Evolutionary conservation across 2,113 vertebrate genomes (phyloP).

Genomic region (Ptyas mucosa): DNA sequence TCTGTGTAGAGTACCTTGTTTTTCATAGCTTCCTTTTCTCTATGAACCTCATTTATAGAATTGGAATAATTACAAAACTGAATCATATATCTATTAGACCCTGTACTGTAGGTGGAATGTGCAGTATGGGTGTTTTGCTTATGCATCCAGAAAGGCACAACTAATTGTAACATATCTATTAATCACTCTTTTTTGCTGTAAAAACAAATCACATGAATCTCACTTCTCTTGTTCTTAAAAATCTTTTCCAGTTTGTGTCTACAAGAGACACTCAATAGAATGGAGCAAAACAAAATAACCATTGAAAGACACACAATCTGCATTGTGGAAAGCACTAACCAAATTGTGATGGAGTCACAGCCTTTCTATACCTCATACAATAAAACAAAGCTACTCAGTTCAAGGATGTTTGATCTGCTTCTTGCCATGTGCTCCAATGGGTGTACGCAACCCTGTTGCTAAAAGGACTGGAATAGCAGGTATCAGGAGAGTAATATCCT

Average conservation of each 20-base stretch:
- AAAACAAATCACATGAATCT: not conserved
- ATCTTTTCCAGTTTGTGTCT: not conserved
- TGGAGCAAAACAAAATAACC: not conserved
- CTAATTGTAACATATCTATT: not conserved
- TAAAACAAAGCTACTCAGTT: not conserved
- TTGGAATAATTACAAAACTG: not conserved
- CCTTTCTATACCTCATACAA: not conserved
- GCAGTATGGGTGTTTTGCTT: not conserved
- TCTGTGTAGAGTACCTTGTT: not conserved
- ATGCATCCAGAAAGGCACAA: not conserved
- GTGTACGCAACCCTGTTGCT: not conserved
- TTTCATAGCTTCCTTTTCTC: not conserved
- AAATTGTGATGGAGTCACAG: not conserved
- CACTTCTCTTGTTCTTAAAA: not conserved
- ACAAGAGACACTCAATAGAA: not conserved
- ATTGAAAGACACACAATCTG: not conserved
- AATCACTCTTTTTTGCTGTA: not conserved
- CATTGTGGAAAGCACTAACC: not conserved
- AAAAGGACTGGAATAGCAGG: conserved; percentile 67
- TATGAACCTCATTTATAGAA: not conserved
- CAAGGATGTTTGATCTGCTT: conserved; percentile 9
- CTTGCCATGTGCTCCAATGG: not conserved
- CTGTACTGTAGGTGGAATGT: not conserved
- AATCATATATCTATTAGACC: not conserved
- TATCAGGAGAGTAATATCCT: conserved; percentile 60